These are phyloP conservation scores for Acridotheres tristis DNA, from an alignment of 2,797 vertebrate genomes.

Conservation along the genomic window DNA sequence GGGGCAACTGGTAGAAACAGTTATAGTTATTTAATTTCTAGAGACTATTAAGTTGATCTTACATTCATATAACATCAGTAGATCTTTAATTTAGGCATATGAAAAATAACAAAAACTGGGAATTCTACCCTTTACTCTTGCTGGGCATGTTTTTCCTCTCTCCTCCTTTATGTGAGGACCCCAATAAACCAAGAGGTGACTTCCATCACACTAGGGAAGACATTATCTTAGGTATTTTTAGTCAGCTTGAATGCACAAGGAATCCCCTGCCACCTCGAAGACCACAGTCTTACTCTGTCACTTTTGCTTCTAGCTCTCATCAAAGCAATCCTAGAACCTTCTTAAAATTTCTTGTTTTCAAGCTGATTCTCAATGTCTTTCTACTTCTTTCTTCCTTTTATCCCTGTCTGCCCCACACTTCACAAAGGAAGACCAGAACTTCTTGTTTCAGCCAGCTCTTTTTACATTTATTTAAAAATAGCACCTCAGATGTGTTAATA, in stretches of 20 bases:
- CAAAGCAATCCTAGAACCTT: neutral
- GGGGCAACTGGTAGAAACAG: neutral
- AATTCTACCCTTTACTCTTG: neutral
- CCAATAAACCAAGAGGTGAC: neutral
- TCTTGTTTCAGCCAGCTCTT: neutral
- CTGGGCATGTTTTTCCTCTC: neutral
- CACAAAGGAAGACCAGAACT: neutral
- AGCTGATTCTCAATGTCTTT: neutral
- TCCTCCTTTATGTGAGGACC: neutral
- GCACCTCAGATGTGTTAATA: neutral
- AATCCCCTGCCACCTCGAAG: neutral
- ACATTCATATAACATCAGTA: neutral
- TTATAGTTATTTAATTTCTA: neutral
- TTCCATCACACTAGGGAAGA: neutral
- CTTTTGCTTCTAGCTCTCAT: neutral
- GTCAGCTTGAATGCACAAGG: neutral
- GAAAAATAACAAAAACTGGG: neutral
- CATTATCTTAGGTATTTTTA: neutral
- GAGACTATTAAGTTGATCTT: neutral
- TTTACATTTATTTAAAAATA: neutral
- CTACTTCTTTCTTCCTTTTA: neutral
- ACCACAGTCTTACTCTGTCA: fast-evolving
- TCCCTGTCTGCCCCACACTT: neutral
- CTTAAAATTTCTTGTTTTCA: neutral
- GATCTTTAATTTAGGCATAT: neutral